Percentiles rank a stretch among this genome's conserved stretches.
Evolutionary conservation across 2,888 invertebrate species (phyloP).

Genomic region (Autographa pulchrina): DNA sequence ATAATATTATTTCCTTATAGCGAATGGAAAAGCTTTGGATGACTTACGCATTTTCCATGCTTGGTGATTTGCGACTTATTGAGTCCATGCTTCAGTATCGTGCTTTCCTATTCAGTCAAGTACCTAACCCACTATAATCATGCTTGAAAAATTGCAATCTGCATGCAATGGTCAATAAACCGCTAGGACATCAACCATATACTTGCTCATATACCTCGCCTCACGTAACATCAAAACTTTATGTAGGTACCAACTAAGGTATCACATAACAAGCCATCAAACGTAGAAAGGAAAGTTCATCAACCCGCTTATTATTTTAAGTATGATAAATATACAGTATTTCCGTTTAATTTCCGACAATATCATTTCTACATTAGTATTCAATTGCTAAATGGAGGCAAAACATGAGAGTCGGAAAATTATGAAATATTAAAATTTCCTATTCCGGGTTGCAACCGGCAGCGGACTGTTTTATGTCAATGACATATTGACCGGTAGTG

Average conservation of each 20-base stretch:
- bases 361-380: slow-evolving; percentile 34
- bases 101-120: no score
- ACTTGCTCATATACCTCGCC: not conserved
- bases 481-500: slow-evolving; percentile 51
- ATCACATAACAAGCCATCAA: slow-evolving; percentile 5
- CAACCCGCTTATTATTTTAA: slow-evolving; percentile 24
- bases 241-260: not conserved
- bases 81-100: no score
- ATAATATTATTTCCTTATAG: no score
- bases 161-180: not conserved
- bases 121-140: no score
- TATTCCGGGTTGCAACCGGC: slow-evolving; percentile 54
- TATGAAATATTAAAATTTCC: slow-evolving; percentile 43
- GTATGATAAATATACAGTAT: slow-evolving; percentile 27
- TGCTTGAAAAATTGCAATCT: no score
- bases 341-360: slow-evolving; percentile 19
- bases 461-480: slow-evolving; percentile 41
- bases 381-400: slow-evolving; percentile 26
- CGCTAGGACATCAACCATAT: not conserved
- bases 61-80: no score
- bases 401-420: slow-evolving; percentile 33
- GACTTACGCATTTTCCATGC: no score
- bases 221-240: slow-evolving; percentile 27
- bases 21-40: no score
- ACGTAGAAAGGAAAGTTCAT: slow-evolving; percentile 12